Conservation (phyloP, 2,888 invertebrate genomes). For the Pantelozetes paolii region DNA sequence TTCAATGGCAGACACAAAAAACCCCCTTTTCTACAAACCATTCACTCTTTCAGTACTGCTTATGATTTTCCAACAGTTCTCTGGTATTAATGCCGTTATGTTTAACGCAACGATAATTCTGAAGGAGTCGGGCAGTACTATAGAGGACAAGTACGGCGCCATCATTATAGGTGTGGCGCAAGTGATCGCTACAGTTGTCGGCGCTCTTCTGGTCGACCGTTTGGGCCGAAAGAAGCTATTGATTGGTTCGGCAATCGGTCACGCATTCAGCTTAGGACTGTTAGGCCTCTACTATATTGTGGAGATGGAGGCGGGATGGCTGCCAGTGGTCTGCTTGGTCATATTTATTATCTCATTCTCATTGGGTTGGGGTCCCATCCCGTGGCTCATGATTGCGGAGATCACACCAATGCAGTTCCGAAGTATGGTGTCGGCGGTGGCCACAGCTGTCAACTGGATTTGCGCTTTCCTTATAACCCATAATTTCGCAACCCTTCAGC, state of each 20-base stretch:
- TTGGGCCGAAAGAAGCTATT: slow-evolving; percentile 53
- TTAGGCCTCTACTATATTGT: slow-evolving; percentile 52
- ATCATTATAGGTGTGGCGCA: slow-evolving; percentile 52
- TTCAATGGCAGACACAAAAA: slow-evolving; percentile 48
- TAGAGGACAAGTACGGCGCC: slow-evolving; percentile 49
- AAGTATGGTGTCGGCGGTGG: slow-evolving; percentile 43
- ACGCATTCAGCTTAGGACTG: slow-evolving; percentile 50
- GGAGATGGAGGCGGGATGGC: slow-evolving; percentile 44
- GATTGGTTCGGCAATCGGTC: slow-evolving; percentile 51
- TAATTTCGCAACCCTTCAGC: slow-evolving; percentile 58
- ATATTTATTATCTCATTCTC: slow-evolving; percentile 53
- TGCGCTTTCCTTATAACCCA: slow-evolving; percentile 45
- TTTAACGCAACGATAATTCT: slow-evolving; percentile 54
- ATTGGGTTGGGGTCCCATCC: slow-evolving; percentile 55
- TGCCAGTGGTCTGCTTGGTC: slow-evolving; percentile 51
- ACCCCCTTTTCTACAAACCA: slow-evolving; percentile 50
- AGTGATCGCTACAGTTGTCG: slow-evolving; percentile 52
- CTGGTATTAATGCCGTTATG: slow-evolving; percentile 55
- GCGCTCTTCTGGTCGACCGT: slow-evolving; percentile 52
- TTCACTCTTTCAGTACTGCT: slow-evolving; percentile 51
- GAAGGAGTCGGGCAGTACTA: slow-evolving; percentile 50
- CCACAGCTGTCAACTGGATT: slow-evolving; percentile 43
- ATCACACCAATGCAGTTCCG: slow-evolving; percentile 57
- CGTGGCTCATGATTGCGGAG: slow-evolving; percentile 54
- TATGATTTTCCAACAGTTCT: slow-evolving; percentile 54